These are phyloP conservation scores for Yponomeuta cagnagella DNA, from an alignment of 2,888 invertebrate species.

Conservation along the genomic window DNA sequence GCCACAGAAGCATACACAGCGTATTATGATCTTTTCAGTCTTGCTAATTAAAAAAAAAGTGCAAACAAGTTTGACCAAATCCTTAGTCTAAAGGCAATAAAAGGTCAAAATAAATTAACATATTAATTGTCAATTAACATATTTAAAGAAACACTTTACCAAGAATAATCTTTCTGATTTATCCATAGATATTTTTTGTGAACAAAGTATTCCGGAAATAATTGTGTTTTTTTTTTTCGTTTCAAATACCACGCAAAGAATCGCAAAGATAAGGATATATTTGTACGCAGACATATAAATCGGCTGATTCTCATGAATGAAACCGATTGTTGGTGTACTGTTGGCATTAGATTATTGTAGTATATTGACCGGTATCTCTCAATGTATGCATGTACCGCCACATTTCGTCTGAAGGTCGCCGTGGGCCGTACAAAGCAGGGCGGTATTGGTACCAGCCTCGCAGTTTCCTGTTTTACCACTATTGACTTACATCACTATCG, in stretches of 20 bases:
- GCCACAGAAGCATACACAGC: too few relatives aligned
- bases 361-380: slow-evolving; percentile 37
- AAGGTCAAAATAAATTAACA: slow-evolving; percentile 50
- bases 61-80: slow-evolving; percentile 28
- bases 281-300: slow-evolving; percentile 38
- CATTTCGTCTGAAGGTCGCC: slow-evolving; percentile 65
- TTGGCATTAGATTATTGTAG: slow-evolving; percentile 56
- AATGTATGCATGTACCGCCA: slow-evolving; percentile 41
- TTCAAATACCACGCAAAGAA: slow-evolving; percentile 12
- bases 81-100: slow-evolving; percentile 63
- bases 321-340: slow-evolving; percentile 53
- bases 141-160: too few relatives aligned
- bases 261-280: slow-evolving; percentile 29
- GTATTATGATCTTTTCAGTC: neutral
- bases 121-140: slow-evolving; percentile 29
- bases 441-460: slow-evolving; percentile 66
- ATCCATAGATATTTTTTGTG: slow-evolving; percentile 32
- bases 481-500: slow-evolving; percentile 74
- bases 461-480: slow-evolving; percentile 74
- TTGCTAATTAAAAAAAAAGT: slow-evolving; percentile 27
- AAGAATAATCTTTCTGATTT: too few relatives aligned
- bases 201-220: slow-evolving; percentile 33
- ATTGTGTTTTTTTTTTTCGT: slow-evolving; percentile 2
- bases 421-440: slow-evolving; percentile 46
- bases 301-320: slow-evolving; percentile 59